phyloP scores from a whole-genome alignment of 2,797 vertebrate genomes.

The Pantherophis vulpinus region DNA sequence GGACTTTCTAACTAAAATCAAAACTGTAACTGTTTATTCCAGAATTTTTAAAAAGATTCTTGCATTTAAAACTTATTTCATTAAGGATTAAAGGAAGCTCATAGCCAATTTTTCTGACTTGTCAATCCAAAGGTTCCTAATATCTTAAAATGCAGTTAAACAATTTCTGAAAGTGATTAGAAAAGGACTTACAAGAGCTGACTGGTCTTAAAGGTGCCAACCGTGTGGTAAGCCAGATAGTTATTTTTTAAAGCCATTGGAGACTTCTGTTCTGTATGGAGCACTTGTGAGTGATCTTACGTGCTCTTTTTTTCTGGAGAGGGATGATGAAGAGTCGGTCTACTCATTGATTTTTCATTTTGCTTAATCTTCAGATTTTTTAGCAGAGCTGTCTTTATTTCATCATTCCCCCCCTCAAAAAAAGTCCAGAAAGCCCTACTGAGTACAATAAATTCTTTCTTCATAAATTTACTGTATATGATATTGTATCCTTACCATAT shows the following conservation, averaged over 20 bases:
- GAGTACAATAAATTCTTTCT: not conserved
- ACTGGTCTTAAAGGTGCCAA: not conserved
- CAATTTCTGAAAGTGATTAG: not conserved
- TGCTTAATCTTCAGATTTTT: not conserved
- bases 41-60: not conserved
- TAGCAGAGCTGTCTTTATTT: not conserved
- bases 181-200: not conserved
- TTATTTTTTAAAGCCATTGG: not conserved
- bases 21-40: not conserved
- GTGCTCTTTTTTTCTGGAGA: not conserved
- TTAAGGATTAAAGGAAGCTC: not conserved
- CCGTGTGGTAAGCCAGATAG: not conserved
- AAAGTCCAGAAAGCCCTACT: not conserved
- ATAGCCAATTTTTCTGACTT: not conserved
- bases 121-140: not conserved
- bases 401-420: not conserved
- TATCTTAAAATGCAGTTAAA: not conserved
- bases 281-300: not conserved
- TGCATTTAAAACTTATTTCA: not conserved
- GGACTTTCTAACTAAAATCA: not conserved
- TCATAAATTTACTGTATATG: not conserved
- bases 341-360: not conserved
- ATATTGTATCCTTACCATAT: not conserved
- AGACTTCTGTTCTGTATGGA: not conserved
- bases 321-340: not conserved